Evolutionary conservation across 2,113 vertebrate genomes (phyloP).

Genomic region (Hiodon alosoides): DNA sequence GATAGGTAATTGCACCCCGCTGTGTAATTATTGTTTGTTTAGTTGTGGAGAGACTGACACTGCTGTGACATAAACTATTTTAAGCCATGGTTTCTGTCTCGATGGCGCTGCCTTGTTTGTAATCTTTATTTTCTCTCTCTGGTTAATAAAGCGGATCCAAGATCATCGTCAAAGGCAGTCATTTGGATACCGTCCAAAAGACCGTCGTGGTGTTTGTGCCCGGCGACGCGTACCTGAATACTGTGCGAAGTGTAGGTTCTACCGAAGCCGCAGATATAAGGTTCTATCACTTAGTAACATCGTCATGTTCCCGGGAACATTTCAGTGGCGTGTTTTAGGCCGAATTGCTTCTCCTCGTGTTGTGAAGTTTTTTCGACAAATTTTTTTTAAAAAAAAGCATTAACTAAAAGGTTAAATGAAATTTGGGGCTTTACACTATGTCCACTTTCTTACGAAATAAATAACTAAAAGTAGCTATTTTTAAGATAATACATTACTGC

Average conservation of each 20-base stretch:
- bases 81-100: not conserved
- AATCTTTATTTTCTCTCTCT: conserved; percentile 14
- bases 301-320: no score
- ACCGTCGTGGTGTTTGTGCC: conserved; percentile 53
- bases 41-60: not conserved
- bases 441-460: no score
- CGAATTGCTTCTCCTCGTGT: no score
- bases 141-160: conserved; percentile 66
- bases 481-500: no score
- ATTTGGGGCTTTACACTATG: no score
- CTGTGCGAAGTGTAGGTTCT: conserved; percentile 31
- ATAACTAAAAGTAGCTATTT: no score
- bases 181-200: conserved; percentile 70
- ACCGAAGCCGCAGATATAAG: not conserved
- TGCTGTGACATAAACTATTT: not conserved
- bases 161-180: conserved; percentile 69
- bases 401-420: no score
- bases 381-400: no score
- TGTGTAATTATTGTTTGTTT: no score
- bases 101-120: not conserved
- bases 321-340: no score
- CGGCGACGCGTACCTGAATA: not conserved
- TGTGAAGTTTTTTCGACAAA: no score
- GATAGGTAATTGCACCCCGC: not conserved
- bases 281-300: no score